Evolutionary conservation across 2,888 invertebrate species (phyloP), one percentile per base, ranked within the genome.

Genomic region (Euphydryas editha): DNA sequence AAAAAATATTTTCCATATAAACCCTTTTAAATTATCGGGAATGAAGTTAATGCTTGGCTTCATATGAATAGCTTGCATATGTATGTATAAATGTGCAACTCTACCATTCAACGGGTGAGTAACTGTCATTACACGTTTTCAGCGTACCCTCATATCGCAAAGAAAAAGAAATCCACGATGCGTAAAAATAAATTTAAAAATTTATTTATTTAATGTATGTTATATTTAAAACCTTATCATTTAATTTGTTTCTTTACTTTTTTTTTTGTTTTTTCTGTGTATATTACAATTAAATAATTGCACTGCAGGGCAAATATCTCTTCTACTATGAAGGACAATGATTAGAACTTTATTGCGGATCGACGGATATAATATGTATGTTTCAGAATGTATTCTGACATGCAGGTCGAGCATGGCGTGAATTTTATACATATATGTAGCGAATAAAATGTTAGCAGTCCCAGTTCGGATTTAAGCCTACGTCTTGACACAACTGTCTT

Each of bases 1-100:
- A 15, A 54, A n/a, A 54, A 36, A 36, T 54, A 36, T 54, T 54
- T 54, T 36, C 36, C 17, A 24, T 36, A 54, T 36, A n/a, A 36
- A 36, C 54, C 36, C 54, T 54, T 54, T 54, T 36, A 54, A 54
- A 54, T 30, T 17, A 54, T 51, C 30, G 8, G 17, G 17, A 10
- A 36, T 17, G 54, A 30, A 21, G 36, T 54, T 54, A 17, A 54
- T 54, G 36, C 54, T 36, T 54, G 54, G 7, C 36, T 54, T 17
- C 21, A 15, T 54, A 30, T 54, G 30, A 15, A 54, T 36, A 24
- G 36, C 17, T n/a, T 54, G 54, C 24, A 18, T 30, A 24, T 24
- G 24, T 17, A 47, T 47, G 47, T 18, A 47, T 20, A 10, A 10
- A 36, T 36, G 15, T 24, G 15, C 21, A 24, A 51, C 54, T 30